Conservation (phyloP, 2,888 invertebrate genomes). For the Neoitamus cyanurus region DNA sequence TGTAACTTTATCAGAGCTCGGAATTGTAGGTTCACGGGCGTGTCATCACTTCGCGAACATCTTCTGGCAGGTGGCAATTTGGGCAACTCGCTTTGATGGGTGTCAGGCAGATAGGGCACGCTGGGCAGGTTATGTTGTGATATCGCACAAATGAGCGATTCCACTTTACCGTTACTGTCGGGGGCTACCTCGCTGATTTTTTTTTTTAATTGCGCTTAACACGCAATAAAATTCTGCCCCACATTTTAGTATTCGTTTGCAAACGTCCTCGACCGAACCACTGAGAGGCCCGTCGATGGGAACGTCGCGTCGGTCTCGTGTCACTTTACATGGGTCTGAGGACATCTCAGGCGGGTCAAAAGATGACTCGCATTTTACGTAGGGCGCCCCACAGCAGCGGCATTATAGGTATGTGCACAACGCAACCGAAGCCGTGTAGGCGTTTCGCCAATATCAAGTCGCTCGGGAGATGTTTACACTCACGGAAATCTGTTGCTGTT, state of each 20-base stretch:
- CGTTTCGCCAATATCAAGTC: neutral
- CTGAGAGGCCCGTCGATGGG: neutral
- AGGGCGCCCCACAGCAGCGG: neutral
- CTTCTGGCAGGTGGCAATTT: slow-evolving; percentile 38
- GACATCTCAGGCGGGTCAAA: neutral
- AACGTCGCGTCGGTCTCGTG: neutral
- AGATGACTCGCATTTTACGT: neutral
- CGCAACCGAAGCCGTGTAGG: too few relatives aligned
- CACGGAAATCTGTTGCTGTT: neutral
- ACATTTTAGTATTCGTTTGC: neutral
- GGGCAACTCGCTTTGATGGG: neutral
- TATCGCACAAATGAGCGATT: neutral
- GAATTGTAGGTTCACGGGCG: slow-evolving; percentile 10
- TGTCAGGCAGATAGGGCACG: slow-evolving; percentile 4
- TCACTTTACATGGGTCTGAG: neutral
- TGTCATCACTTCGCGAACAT: neutral
- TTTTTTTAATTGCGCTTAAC: neutral
- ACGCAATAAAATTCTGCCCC: neutral
- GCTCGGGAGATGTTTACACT: neutral
- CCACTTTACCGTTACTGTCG: neutral
- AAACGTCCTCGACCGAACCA: neutral
- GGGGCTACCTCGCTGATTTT: neutral
- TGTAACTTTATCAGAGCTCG: neutral
- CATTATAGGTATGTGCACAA: too few relatives aligned
- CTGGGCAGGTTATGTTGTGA: neutral